Conservation (phyloP, 2,888 invertebrate genomes). For the Lamproptera curius region DNA sequence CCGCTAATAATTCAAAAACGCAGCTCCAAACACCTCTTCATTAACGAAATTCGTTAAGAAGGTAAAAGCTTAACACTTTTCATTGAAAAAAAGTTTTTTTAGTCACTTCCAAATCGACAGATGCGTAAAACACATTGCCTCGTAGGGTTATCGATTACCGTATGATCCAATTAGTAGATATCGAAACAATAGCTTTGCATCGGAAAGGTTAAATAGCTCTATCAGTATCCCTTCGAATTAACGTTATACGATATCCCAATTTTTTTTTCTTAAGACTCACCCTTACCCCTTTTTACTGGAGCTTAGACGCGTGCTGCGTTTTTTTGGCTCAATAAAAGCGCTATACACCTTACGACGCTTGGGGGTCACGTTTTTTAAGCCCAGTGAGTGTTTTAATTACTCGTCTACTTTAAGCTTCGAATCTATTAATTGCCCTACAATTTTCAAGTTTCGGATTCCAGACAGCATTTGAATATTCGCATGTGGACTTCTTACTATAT, state of each 20-base stretch:
- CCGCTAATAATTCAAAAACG: too few species aligned
- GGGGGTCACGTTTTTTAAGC: conserved; percentile 63
- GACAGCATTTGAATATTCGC: conserved; percentile 38
- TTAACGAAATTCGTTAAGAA: background rate
- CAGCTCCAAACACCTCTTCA: background rate
- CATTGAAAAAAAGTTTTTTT: conserved; percentile 8
- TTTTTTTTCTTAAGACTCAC: conserved; percentile 60
- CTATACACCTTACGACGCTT: conserved; percentile 71
- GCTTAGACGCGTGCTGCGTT: conserved; percentile 64
- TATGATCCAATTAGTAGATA: conserved; percentile 77
- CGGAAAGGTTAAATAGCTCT: conserved; percentile 70
- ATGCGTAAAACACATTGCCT: conserved; percentile 64
- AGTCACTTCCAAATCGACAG: conserved; percentile 49
- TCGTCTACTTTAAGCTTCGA: conserved; percentile 18
- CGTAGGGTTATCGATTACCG: conserved; percentile 71
- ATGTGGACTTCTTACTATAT: conserved; percentile 10
- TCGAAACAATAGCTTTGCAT: conserved; percentile 65
- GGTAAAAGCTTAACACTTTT: background rate
- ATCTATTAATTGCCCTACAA: conserved; percentile 20
- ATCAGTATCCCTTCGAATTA: conserved; percentile 68
- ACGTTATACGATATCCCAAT: conserved; percentile 58
- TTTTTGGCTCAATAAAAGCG: conserved; percentile 66
- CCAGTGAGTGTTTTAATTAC: conserved; percentile 73
- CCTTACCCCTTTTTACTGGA: conserved; percentile 74
- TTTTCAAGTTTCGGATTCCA: conserved; percentile 45